Percentiles rank a stretch among this genome's conserved stretches.
phyloP scores from a whole-genome alignment of 2,797 vertebrate species.

The Urocyon cinereoargenteus region DNA sequence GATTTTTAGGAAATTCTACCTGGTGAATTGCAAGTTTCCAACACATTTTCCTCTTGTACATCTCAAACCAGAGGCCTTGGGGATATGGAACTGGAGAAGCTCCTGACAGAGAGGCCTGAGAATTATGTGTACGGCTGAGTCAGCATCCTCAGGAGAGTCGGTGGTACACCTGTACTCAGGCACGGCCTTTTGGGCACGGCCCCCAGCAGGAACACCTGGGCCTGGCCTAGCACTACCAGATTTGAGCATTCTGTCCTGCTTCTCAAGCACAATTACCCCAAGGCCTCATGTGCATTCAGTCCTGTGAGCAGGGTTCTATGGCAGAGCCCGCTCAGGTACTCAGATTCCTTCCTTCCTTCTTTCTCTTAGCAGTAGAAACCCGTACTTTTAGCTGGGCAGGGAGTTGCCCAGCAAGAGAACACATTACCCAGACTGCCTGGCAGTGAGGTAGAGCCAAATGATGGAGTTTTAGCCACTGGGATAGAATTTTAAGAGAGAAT shows the following conservation, averaged over 20 bases:
- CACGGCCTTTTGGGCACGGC: not conserved
- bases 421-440: not conserved
- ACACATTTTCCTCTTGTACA: not conserved
- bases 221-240: not conserved
- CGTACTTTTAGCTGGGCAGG: not conserved
- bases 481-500: not conserved
- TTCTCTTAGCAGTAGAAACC: not conserved
- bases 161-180: not conserved
- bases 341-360: not conserved
- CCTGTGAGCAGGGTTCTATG: not conserved
- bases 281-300: not conserved
- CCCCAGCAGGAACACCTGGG: not conserved
- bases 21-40: not conserved
- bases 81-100: not conserved
- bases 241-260: not conserved
- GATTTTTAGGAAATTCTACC: constrained; percentile 1
- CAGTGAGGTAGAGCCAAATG: not conserved
- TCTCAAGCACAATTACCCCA: not conserved
- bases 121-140: not conserved
- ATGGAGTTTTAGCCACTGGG: not conserved
- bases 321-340: not conserved
- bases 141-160: not conserved
- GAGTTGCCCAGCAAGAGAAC: not conserved
- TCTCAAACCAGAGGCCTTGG: not conserved
- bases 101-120: not conserved